Evolutionary conservation across 2,113 vertebrate genomes (phyloP).

Genomic region (Gymnarchus niloticus): DNA sequence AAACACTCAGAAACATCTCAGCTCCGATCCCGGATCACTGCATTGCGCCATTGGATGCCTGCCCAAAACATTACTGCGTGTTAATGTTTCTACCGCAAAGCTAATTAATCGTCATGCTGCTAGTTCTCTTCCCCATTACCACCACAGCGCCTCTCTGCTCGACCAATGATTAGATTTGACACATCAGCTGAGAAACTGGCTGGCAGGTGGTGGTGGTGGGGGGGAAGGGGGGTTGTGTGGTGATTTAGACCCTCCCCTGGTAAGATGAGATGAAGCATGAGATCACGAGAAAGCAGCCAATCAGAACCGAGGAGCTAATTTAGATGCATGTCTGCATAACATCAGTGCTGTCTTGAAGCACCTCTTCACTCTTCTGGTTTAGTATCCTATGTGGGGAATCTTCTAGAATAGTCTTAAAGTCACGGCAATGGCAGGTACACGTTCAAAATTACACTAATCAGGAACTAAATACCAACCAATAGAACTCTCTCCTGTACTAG

Average conservation of each 20-base stretch:
- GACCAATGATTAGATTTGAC: background rate
- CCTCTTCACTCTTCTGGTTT: background rate
- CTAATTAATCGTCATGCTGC: background rate
- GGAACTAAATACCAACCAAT: no score
- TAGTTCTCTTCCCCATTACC: background rate
- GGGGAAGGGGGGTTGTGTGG: background rate
- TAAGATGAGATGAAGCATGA: background rate
- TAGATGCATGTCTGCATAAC: background rate
- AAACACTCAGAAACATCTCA: background rate
- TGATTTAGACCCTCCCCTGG: background rate
- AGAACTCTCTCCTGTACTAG: no score
- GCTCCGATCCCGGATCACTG: background rate
- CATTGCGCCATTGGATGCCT: constrained; percentile 5
- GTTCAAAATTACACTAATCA: background rate
- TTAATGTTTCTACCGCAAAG: constrained; percentile 2
- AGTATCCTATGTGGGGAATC: background rate
- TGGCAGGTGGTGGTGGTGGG: background rate
- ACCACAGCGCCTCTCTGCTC: background rate
- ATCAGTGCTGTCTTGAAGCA: background rate
- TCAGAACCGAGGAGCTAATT: background rate
- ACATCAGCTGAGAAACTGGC: background rate
- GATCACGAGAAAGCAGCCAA: no score
- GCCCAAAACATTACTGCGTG: background rate
- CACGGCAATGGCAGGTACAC: background rate
- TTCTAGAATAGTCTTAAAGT: background rate